Conservation (phyloP, 2,797 vertebrate genomes). For the Chanos chanos region DNA sequence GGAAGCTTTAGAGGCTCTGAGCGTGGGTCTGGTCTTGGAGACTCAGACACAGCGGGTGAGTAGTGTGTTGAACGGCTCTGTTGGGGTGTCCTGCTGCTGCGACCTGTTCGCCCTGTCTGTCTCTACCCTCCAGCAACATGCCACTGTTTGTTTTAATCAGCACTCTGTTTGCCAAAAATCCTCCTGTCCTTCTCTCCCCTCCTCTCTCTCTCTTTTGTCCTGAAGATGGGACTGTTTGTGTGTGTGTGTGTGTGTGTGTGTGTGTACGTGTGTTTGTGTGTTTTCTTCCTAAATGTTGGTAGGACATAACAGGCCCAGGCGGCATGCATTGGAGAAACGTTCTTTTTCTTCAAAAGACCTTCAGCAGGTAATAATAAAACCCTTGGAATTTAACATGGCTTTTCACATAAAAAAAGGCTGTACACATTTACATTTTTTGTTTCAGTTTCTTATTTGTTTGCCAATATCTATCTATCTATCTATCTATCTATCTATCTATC, state of each 20-base stretch:
- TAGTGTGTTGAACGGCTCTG: slow-evolving; percentile 34
- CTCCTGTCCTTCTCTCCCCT: too few relatives aligned
- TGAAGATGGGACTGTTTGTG: slow-evolving; percentile 60
- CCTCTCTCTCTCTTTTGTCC: slow-evolving; percentile 40
- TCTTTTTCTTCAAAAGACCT: not conserved
- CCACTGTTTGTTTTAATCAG: slow-evolving; percentile 71
- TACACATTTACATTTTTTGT: slow-evolving; percentile 3
- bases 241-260: too few relatives aligned
- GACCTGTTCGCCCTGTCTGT: slow-evolving; percentile 59
- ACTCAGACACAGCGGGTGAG: too few relatives aligned
- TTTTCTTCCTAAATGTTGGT: slow-evolving; percentile 50
- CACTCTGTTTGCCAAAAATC: slow-evolving; percentile 67
- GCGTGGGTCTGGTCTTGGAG: too few relatives aligned
- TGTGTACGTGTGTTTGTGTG: too few relatives aligned
- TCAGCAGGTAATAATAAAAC: too few relatives aligned
- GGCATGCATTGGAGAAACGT: too few relatives aligned
- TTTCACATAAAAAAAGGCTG: not conserved
- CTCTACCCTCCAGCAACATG: slow-evolving; percentile 46
- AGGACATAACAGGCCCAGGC: slow-evolving; percentile 37
- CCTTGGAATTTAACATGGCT: not conserved
- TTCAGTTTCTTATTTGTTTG: slow-evolving; percentile 15
- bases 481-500: slow-evolving; percentile 4
- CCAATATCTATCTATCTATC: slow-evolving; percentile 6
- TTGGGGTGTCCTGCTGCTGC: slow-evolving; percentile 49
- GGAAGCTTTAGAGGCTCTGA: too few relatives aligned